Percentiles rank a stretch among this genome's conserved stretches.
These are phyloP conservation scores for Reinhardtius hippoglossoides DNA, from an alignment of 2,113 vertebrate species.

Conservation along the genomic window DNA sequence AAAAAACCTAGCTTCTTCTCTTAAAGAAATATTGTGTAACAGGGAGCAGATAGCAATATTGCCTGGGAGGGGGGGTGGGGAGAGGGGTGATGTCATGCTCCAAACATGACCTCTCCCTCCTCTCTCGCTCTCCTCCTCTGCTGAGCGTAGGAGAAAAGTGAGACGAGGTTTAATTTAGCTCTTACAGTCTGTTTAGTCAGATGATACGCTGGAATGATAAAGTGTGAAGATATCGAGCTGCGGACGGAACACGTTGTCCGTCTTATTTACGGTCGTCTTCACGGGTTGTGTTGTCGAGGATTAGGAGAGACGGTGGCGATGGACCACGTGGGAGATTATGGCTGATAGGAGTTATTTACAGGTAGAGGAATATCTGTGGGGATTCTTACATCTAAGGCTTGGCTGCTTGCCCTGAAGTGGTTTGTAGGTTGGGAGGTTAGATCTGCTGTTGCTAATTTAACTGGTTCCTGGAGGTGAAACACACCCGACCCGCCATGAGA, in stretches of 20 bases:
- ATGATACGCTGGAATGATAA: conserved; percentile 68
- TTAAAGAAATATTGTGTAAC: conserved; percentile 81
- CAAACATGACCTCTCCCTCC: conserved; percentile 74
- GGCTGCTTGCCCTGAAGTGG: neutral
- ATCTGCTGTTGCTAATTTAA: conserved; percentile 44
- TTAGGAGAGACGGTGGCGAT: conserved; percentile 26
- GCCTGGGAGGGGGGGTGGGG: conserved; percentile 18
- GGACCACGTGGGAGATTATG: conserved; percentile 9
- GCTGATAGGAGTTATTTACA: neutral
- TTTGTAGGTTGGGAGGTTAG: neutral
- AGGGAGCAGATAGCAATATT: conserved; percentile 71
- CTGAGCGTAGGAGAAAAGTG: conserved; percentile 74
- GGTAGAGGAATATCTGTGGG: neutral
- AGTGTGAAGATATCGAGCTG: conserved; percentile 70
- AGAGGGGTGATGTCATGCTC: conserved; percentile 77
- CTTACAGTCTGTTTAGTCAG: conserved; percentile 70
- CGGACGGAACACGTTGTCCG: conserved; percentile 42
- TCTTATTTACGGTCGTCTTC: conserved; percentile 25
- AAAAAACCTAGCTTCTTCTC: conserved; percentile 65
- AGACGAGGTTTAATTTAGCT: conserved; percentile 76
- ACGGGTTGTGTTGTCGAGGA: conserved; percentile 21
- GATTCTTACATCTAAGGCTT: neutral
- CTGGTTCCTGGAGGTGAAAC: neutral
- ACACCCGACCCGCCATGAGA: too few relatives aligned
- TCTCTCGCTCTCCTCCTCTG: conserved; percentile 43